Base-by-base conservation (phyloP, 2,113 vertebrate species). In the Hipposideros armiger region DNA sequence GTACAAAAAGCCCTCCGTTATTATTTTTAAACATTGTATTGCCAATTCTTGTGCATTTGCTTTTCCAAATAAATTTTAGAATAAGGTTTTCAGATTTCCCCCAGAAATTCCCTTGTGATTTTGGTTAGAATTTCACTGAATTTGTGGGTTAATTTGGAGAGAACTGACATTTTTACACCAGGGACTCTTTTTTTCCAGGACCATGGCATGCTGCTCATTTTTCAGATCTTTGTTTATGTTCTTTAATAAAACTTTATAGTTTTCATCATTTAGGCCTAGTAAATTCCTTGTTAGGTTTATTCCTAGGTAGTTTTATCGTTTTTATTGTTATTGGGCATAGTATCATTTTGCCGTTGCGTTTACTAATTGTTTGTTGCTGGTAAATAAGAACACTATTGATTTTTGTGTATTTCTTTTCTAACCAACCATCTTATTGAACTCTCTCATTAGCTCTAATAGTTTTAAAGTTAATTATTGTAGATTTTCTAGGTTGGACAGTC, bases 321-420 rank as follows among this genome's bases (percentile, higher is more conserved):
- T 94, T 96, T 90, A 52, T 54, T 69, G 50, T 95, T 87, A 42
- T 50, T 87, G 67, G 69, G 40, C 69, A 69, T 67, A 69, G 54
- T 47, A 42, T 87, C 70, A 42, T 91, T 90, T 97, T 94, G 56
- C 47, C 56, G 32, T 78, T 94, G 32, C 47, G 52, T 81, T 94
- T 92, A 92, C 94, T 96, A 96, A 96, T 94, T 85, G 87, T 83
- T 95, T 84, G 86, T 95, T 88, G 81, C 77, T 87, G 54, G 54
- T 52, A 62, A 95, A 74, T 80, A 94, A 94, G 74, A 85, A 95
- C 73, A 30, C 56, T 84, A 87, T 90, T 90, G 96, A 96, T 92
- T 96, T 97, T 95, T 90, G 30, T 82, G n/a, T 58, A 73, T 91
- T 98, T 90, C 81, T 88, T 78, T 88, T 82, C 36, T 73, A 69